phyloP scores from a whole-genome alignment of 2,797 vertebrate species.

The Tapera naevia region DNA sequence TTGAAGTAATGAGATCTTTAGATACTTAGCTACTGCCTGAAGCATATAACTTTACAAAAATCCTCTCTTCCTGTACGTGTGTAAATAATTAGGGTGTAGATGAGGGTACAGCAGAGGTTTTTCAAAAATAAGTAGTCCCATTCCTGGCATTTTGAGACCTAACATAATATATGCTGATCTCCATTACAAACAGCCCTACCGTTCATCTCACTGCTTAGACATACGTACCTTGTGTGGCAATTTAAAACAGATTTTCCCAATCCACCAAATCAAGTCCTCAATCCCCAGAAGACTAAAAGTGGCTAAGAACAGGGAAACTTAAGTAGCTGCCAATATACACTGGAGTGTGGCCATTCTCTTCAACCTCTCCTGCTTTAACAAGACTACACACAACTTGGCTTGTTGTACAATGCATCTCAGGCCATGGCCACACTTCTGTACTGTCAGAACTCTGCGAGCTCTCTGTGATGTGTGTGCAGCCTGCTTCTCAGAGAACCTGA shows the following conservation, averaged over 20 bases:
- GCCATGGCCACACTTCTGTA: rapidly evolving
- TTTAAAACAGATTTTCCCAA: not conserved
- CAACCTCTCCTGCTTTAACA: not conserved
- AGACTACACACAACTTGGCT: not conserved
- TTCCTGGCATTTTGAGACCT: not conserved
- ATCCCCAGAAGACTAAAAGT: not conserved
- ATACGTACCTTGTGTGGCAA: not conserved
- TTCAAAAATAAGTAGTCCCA: not conserved
- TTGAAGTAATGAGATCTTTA: not conserved
- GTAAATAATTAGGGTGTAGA: not conserved
- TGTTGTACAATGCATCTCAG: not conserved
- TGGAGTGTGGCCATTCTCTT: not conserved
- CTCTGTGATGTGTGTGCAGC: not conserved
- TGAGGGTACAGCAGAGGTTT: not conserved
- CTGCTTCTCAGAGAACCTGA: not conserved
- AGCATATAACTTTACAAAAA: not conserved
- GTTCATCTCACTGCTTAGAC: not conserved
- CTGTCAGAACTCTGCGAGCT: not conserved
- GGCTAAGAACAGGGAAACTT: not conserved
- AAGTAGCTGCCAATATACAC: not conserved
- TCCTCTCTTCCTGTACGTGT: not conserved
- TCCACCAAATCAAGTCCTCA: not conserved
- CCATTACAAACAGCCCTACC: not conserved
- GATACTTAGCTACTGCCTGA: not conserved
- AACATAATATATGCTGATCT: not conserved